phyloP scores from a whole-genome alignment of 2,888 invertebrate genomes.

The Cheilosia soror region DNA sequence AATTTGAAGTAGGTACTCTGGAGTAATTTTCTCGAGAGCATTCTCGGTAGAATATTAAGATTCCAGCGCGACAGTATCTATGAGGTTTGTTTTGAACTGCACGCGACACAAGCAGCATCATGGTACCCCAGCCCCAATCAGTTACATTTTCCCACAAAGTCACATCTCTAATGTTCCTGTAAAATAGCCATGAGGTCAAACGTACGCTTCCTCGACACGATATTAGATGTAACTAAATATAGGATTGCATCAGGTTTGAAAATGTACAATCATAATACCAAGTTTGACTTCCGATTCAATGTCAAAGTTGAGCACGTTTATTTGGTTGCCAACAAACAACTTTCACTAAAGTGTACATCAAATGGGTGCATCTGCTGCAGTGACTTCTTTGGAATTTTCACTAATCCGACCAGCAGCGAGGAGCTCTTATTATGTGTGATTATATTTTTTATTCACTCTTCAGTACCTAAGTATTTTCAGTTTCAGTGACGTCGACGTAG shows the following conservation, averaged over 20 bases:
- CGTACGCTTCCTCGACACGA: conserved; percentile 2
- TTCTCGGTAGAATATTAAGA: too few species aligned
- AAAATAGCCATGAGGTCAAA: not conserved
- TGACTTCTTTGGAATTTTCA: conserved; percentile 49
- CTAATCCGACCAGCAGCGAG: conserved; percentile 7
- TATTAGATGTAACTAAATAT: not conserved
- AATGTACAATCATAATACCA: not conserved
- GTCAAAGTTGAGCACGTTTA: conserved; percentile 69
- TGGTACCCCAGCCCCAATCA: too few species aligned
- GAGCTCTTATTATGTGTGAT: conserved; percentile 11
- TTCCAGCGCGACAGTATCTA: too few species aligned
- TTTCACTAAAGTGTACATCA: conserved; percentile 47
- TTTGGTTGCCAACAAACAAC: conserved; percentile 18
- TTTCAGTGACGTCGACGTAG: conserved; percentile 24
- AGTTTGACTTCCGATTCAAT: conserved; percentile 46
- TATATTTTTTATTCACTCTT: conserved; percentile 14
- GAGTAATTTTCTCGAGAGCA: too few species aligned
- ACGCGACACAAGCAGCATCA: too few species aligned
- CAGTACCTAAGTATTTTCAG: not conserved
- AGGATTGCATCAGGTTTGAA: conserved; percentile 28
- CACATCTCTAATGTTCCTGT: too few species aligned
- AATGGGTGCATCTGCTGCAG: conserved; percentile 56
- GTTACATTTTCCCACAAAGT: too few species aligned
- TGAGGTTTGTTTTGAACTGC: too few species aligned
- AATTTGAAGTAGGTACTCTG: too few species aligned